Evolutionary conservation across 2,888 invertebrate species (phyloP), one percentile per base, ranked within the genome.

Genomic region (Eutolmus rufibarbis): DNA sequence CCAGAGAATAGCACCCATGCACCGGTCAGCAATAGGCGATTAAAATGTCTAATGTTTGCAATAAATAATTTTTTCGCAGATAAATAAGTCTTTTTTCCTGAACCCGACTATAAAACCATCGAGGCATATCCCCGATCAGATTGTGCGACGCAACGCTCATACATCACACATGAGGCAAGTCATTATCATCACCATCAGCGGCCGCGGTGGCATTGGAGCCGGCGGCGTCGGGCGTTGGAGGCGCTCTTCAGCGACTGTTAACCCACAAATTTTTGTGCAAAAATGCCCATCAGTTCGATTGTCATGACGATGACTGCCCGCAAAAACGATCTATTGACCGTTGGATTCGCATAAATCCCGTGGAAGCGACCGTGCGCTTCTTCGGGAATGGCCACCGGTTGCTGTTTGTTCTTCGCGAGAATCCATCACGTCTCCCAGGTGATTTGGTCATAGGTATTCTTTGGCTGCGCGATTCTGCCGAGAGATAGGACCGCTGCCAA

Each of bases 251-350:
- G 28, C 66, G 86, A 88, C 86, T 86, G 86, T 88, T 88, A 88
- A 86, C 86, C 86, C 82, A 86, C 86, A 88, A 88, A 82, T 88
- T 88, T 88, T 82, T 66, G 28, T 66, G 12, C n/a, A 57, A 34
- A 84, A 57, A 37, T 51, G 28, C 66, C 34, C 57, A 84, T 84
- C 82, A 66, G 23, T 12, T 66, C 82, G 66, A 81, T 84, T 82
- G 87, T 87, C 85, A 86, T 81, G 86, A 86, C 34, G 34, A 34
- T 7, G 34, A 1, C 66, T 28, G 85, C 76, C 43, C 40, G 81
- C 77, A 77, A 86, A 76, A 74, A 76, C 23, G 0, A 31, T 43
- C 28, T n/a, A 66, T 66, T 66, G 23, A 66, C 37, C 31, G 2
- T 12, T 51, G 28, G 28, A 79, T 28, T n/a, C 23, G 51, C 31